Conservation (phyloP, 1,140 invertebrate genomes). For the Drosophila persimilis region DNA sequence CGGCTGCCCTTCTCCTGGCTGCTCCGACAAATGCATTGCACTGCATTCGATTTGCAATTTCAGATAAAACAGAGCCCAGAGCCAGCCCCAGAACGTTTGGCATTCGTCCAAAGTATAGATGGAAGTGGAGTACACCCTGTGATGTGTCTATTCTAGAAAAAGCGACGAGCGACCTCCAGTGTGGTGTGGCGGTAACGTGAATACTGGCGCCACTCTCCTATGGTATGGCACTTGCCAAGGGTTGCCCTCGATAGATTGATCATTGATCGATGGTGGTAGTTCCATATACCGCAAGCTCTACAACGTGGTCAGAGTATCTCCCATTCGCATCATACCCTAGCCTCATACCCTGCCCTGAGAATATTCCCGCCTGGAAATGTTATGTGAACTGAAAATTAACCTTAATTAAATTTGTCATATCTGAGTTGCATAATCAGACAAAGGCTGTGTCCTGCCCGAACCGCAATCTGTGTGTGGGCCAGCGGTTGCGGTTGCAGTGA, state of each 20-base stretch:
- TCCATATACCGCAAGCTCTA: background rate
- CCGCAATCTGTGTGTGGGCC: slow-evolving; percentile 13
- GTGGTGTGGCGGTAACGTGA: background rate
- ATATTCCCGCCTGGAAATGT: slow-evolving; percentile 13
- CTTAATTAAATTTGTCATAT: slow-evolving; percentile 77
- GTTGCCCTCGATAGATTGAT: too few relatives aligned
- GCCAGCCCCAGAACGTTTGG: slow-evolving; percentile 25
- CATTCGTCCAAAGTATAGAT: background rate
- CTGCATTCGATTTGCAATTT: slow-evolving; percentile 76
- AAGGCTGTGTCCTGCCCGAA: background rate
- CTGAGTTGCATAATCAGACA: slow-evolving; percentile 59
- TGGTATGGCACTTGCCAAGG: too few relatives aligned
- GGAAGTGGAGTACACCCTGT: slow-evolving; percentile 30
- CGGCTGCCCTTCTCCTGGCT: slow-evolving; percentile 52
- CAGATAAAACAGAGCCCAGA: slow-evolving; percentile 51
- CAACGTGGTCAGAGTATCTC: too few relatives aligned
- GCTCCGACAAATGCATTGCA: slow-evolving; percentile 38
- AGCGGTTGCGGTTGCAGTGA: background rate
- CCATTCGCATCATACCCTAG: background rate
- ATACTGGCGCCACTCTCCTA: slow-evolving; percentile 4
- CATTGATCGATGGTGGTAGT: background rate
- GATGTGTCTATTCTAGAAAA: background rate
- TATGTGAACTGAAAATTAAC: slow-evolving; percentile 59
- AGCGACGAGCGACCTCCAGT: background rate
- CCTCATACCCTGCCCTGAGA: slow-evolving; percentile 1